Conservation (phyloP, 30 jellyfish, hydroid and myxozoan genomes). For the Nemopilema nomurai region DNA sequence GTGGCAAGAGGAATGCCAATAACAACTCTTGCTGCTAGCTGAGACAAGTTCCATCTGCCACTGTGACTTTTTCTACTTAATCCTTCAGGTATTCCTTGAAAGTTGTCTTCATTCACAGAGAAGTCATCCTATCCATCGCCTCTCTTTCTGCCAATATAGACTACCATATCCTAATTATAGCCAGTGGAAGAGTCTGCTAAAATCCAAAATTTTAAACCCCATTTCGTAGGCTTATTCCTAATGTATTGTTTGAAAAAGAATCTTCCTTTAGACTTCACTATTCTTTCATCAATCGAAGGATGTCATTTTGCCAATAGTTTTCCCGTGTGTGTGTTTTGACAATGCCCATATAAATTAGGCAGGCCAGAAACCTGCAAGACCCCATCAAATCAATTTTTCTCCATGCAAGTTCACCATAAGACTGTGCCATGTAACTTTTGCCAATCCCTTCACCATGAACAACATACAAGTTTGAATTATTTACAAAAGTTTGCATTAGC, state of each 20-base stretch:
- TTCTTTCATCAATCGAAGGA: background rate
- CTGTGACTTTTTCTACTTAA: background rate
- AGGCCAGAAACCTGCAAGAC: slow-evolving; percentile 3
- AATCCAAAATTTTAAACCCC: slow-evolving; percentile 44
- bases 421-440: slow-evolving; percentile 21
- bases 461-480: slow-evolving; percentile 19
- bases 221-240: slow-evolving; percentile 35
- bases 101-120: background rate
- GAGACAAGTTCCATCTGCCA: background rate
- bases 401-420: slow-evolving; percentile 15
- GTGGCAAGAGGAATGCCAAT: too few relatives aligned
- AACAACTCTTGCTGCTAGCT: background rate
- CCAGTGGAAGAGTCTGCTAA: slow-evolving; percentile 52
- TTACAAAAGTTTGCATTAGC: slow-evolving; percentile 6
- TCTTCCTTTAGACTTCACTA: slow-evolving; percentile 47
- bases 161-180: slow-evolving; percentile 27
- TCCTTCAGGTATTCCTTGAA: background rate
- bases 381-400: slow-evolving; percentile 10
- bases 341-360: background rate
- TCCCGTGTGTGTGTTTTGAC: background rate
- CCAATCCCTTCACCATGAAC: slow-evolving; percentile 33
- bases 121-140: slow-evolving; percentile 9
- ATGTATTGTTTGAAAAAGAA: slow-evolving; percentile 36
- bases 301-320: background rate
- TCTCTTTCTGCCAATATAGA: slow-evolving; percentile 31